Conservation (phyloP, 2,888 invertebrate genomes). For the Apotomis betuletana region DNA sequence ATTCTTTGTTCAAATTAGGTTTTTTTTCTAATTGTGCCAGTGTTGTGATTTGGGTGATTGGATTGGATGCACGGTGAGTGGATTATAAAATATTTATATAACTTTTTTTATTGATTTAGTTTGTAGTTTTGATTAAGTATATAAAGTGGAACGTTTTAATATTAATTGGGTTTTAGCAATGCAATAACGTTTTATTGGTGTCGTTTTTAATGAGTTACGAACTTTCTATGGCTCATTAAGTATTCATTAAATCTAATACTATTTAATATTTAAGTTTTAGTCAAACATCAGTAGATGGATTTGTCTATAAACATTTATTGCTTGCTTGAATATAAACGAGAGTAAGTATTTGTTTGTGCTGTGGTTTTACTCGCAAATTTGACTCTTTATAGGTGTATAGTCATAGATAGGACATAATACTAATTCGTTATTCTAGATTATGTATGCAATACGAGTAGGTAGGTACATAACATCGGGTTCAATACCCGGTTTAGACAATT, state of each 20-base stretch:
- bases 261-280: conserved; percentile 30
- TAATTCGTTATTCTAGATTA: background rate
- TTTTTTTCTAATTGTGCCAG: conserved; percentile 44
- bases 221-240: conserved; percentile 37
- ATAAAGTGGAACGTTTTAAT: background rate
- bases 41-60: conserved; percentile 41
- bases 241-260: conserved; percentile 35
- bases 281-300: conserved; percentile 36
- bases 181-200: conserved; percentile 34
- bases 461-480: background rate
- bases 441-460: too few relatives aligned
- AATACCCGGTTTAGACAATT: background rate
- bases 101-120: conserved; percentile 42
- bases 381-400: background rate
- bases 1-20: conserved; percentile 45
- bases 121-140: conserved; percentile 40
- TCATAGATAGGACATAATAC: background rate
- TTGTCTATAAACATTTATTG: conserved; percentile 36
- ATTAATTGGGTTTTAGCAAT: conserved; percentile 37
- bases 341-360: background rate
- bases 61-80: conserved; percentile 24
- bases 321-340: conserved; percentile 23
- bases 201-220: conserved; percentile 30
- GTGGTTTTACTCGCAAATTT: background rate
- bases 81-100: conserved; percentile 25